These are phyloP conservation scores for Symphodus melops DNA, from an alignment of 2,113 vertebrate species.

Conservation along the genomic window DNA sequence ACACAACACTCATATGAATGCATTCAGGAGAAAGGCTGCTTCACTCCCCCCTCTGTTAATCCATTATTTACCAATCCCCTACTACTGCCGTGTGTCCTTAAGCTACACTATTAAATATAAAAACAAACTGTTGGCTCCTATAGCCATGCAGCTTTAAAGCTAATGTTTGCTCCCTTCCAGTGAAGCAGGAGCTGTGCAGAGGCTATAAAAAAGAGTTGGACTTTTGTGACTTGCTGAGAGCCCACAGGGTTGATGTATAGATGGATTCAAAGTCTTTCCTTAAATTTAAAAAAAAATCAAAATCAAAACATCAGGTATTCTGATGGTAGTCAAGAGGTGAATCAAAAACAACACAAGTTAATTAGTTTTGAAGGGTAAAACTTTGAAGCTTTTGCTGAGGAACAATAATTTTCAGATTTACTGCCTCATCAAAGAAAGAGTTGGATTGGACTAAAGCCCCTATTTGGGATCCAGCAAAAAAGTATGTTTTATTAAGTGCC, in stretches of 20 bases:
- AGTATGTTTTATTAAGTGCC: background rate
- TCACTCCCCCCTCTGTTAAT: background rate
- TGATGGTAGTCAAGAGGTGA: too few species aligned
- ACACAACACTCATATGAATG: background rate
- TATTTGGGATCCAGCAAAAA: too few species aligned
- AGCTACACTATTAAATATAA: constrained; percentile 1
- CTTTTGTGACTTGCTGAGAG: background rate
- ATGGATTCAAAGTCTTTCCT: background rate
- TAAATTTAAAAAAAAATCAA: background rate
- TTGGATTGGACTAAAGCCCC: too few species aligned
- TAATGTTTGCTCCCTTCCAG: background rate
- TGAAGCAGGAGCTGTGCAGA: background rate
- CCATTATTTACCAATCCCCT: background rate
- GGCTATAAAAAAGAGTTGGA: background rate
- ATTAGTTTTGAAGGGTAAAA: too few species aligned
- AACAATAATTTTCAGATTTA: too few species aligned
- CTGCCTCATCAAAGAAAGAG: too few species aligned
- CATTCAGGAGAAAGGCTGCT: background rate
- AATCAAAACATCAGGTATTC: too few species aligned
- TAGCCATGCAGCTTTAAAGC: background rate
- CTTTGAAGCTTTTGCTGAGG: too few species aligned
- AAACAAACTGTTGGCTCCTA: constrained; percentile 8
- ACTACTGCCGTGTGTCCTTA: background rate
- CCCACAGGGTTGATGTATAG: background rate
- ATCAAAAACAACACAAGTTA: too few species aligned